A percentile compares a stretch with the other conserved stretches of the same genome.
Evolutionary conservation across 2,797 vertebrate genomes (phyloP).

Genomic region (Halcyon badia): DNA sequence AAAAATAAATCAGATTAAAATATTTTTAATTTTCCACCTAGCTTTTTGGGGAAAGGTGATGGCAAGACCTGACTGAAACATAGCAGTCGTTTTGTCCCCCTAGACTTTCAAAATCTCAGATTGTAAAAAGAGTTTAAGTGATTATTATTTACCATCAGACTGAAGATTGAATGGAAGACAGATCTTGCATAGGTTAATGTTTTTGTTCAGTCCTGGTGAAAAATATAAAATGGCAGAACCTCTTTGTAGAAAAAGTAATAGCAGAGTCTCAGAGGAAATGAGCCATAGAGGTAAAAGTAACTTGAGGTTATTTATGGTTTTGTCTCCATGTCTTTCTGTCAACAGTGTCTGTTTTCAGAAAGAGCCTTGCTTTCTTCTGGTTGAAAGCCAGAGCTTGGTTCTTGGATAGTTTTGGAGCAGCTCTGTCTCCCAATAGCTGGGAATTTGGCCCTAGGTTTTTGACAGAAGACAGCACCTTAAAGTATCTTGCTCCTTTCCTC

Average conservation of each 20-base stretch:
- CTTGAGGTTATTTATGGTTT: background rate
- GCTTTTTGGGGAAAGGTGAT: background rate
- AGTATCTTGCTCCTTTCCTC: background rate
- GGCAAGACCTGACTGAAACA: background rate
- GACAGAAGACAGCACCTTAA: background rate
- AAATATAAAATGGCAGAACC: background rate
- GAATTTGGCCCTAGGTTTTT: background rate
- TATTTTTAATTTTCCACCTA: background rate
- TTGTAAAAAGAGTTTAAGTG: background rate
- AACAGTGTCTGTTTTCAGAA: background rate
- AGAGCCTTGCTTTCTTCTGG: background rate
- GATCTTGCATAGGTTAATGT: background rate
- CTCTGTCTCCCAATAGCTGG: background rate
- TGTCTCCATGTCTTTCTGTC: background rate
- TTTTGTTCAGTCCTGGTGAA: background rate
- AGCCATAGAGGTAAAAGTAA: background rate
- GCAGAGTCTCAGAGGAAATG: background rate
- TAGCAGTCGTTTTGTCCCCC: background rate
- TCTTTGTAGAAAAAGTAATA: background rate
- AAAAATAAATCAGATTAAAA: background rate
- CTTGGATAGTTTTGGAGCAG: background rate
- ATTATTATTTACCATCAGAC: background rate
- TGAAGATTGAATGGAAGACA: background rate
- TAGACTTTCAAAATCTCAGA: background rate
- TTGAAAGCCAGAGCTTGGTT: background rate